phyloP scores from a whole-genome alignment of 2,113 vertebrate species.

The Pantherophis guttatus region DNA sequence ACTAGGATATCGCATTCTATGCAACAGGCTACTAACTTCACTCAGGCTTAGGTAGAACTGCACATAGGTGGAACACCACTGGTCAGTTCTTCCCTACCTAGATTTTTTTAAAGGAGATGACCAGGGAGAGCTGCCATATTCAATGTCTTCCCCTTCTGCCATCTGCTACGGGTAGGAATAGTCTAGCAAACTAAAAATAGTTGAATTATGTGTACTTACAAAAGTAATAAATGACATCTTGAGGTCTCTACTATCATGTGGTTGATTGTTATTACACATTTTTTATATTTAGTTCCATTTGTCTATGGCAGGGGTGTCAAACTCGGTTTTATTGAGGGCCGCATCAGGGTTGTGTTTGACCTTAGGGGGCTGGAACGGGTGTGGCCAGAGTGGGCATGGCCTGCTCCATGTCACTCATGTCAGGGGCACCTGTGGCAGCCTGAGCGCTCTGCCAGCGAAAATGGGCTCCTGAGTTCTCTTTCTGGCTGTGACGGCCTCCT shows the following conservation, averaged over 20 bases:
- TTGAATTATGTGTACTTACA: slow-evolving; percentile 9
- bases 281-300: slow-evolving; percentile 1
- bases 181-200: slow-evolving; percentile 16
- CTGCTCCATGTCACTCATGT: no score
- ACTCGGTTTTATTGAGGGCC: no score
- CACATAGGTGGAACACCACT: not conserved
- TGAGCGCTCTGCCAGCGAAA: no score
- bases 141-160: slow-evolving; percentile 8
- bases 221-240: not conserved
- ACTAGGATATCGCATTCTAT: not conserved
- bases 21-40: not conserved
- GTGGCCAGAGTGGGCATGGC: no score
- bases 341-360: no score
- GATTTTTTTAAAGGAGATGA: not conserved
- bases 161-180: slow-evolving; percentile 18
- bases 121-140: not conserved
- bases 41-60: not conserved
- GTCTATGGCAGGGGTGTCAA: no score
- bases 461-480: no score
- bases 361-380: no score
- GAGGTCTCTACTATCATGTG: not conserved
- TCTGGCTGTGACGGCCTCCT: no score
- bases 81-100: not conserved
- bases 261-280: not conserved
- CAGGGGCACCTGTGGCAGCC: no score